phyloP scores from a whole-genome alignment of 1,140 invertebrate genomes.

The Formica exsecta region DNA sequence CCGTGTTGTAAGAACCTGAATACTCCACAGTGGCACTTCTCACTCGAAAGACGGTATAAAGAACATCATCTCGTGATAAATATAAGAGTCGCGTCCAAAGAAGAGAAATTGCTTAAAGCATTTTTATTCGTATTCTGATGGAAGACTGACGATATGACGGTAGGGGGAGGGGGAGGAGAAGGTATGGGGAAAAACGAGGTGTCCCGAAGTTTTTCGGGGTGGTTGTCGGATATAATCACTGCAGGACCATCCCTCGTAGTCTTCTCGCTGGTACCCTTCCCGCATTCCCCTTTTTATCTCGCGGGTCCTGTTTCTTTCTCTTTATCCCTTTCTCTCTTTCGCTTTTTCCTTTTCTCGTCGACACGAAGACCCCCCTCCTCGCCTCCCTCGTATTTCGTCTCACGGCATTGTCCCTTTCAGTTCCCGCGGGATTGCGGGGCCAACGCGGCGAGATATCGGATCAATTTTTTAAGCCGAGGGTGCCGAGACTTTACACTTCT shows the following conservation, averaged over 20 bases:
- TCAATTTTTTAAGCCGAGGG: conserved; percentile 86
- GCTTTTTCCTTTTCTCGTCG: conserved; percentile 34
- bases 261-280: conserved; percentile 65
- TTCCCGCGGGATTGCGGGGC: conserved; percentile 83
- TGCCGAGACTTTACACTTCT: conserved; percentile 86
- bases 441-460: conserved; percentile 85
- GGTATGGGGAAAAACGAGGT: conserved; percentile 64
- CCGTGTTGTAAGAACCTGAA: conserved; percentile 22
- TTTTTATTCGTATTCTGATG: conserved; percentile 81
- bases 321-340: background rate
- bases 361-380: conserved; percentile 36
- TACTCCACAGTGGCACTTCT: conserved; percentile 63
- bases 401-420: conserved; percentile 85
- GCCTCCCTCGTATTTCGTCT: conserved; percentile 67
- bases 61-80: conserved; percentile 82
- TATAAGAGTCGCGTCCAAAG: conserved; percentile 83
- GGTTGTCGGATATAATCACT: conserved; percentile 85
- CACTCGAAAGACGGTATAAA: conserved; percentile 75
- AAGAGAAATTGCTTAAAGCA: conserved; percentile 82
- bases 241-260: conserved; percentile 70
- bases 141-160: conserved; percentile 59
- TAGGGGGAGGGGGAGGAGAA: background rate
- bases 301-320: conserved; percentile 27
- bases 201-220: conserved; percentile 79
- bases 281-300: conserved; percentile 43